phyloP scores from a whole-genome alignment of 2,888 invertebrate genomes.

The Netelia inedita region DNA sequence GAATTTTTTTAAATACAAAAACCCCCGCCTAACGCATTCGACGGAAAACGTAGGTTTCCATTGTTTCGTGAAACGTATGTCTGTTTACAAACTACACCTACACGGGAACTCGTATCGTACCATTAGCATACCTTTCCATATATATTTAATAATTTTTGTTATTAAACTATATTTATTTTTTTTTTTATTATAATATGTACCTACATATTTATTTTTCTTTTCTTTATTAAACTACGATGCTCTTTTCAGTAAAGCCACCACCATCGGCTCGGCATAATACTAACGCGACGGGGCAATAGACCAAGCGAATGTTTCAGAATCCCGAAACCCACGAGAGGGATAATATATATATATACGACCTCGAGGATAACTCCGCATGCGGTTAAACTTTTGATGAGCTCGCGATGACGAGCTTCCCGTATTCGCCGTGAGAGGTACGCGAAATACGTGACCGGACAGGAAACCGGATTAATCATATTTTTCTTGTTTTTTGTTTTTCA shows the following conservation, averaged over 20 bases:
- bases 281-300: neutral
- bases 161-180: too few species aligned
- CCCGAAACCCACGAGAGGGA: neutral
- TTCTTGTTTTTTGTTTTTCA: neutral
- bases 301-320: neutral
- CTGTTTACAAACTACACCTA: too few species aligned
- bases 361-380: slow-evolving; percentile 18
- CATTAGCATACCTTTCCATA: too few species aligned
- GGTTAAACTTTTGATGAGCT: slow-evolving; percentile 54
- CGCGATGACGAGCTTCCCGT: slow-evolving; percentile 37
- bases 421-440: slow-evolving; percentile 11
- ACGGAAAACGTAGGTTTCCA: too few species aligned
- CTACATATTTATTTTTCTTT: too few species aligned
- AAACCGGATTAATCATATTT: slow-evolving; percentile 42
- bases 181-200: too few species aligned
- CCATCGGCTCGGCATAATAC: neutral
- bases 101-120: too few species aligned
- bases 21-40: neutral
- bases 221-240: too few species aligned
- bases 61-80: too few species aligned
- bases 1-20: neutral
- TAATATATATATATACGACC: slow-evolving; percentile 14
- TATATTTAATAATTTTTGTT: too few species aligned
- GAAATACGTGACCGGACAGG: slow-evolving; percentile 44
- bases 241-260: too few species aligned